A percentile compares a stretch with the other conserved stretches of the same genome.
These are phyloP conservation scores for Lathamus discolor DNA, from an alignment of 2,113 vertebrate genomes.

Conservation along the genomic window DNA sequence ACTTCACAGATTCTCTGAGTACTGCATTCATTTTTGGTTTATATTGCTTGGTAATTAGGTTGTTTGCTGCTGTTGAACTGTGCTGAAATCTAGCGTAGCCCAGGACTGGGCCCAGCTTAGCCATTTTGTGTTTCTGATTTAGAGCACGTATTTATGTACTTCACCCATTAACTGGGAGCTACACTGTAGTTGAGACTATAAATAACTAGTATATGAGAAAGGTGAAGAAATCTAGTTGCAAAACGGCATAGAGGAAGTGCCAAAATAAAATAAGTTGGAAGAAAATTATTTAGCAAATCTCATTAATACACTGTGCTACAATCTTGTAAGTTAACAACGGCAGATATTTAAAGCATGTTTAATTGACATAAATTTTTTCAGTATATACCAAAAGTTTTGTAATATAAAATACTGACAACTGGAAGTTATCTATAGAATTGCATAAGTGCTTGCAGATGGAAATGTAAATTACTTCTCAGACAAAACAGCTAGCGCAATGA, in stretches of 20 bases:
- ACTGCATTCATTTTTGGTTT: background rate
- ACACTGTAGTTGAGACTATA: background rate
- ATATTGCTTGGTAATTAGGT: background rate
- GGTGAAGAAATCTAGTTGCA: conserved; percentile 47
- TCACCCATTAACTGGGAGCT: conserved; percentile 11
- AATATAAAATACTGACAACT: conserved; percentile 68
- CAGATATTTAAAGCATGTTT: conserved; percentile 64
- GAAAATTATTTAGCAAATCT: conserved; percentile 69
- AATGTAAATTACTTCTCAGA: conserved; percentile 74
- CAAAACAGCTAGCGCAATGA: conserved; percentile 63
- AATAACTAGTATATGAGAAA: conserved; percentile 32
- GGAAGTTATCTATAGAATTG: conserved; percentile 75
- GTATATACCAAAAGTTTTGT: conserved; percentile 66
- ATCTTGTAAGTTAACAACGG: conserved; percentile 58
- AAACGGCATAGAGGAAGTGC: conserved; percentile 15
- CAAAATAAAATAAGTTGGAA: conserved; percentile 56
- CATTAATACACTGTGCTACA: conserved; percentile 57
- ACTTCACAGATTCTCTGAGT: background rate
- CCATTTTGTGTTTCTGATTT: background rate
- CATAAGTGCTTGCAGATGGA: conserved; percentile 73
- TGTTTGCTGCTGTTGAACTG: background rate
- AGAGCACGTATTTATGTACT: background rate
- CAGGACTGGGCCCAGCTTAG: background rate
- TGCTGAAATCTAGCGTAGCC: background rate
- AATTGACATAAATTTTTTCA: conserved; percentile 61